These are phyloP conservation scores for Cyphomyrus discorhynchus DNA, from an alignment of 2,113 vertebrate genomes.

Conservation along the genomic window DNA sequence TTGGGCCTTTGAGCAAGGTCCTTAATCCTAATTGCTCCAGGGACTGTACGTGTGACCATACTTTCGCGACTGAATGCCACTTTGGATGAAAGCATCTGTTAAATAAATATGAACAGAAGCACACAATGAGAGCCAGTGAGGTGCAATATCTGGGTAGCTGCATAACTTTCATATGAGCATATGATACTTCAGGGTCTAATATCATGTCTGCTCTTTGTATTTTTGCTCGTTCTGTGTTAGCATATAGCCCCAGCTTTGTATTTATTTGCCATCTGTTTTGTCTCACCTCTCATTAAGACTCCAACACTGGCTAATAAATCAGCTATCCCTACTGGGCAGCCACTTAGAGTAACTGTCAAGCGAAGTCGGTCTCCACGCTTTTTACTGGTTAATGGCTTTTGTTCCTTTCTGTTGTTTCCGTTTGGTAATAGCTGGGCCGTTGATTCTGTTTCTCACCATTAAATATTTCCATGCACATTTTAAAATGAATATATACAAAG, in stretches of 20 bases:
- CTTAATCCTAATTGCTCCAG: background rate
- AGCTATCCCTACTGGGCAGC: background rate
- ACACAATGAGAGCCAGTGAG: background rate
- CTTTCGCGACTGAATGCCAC: background rate
- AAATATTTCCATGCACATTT: background rate
- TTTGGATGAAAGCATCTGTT: background rate
- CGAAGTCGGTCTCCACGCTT: background rate
- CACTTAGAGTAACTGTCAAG: background rate
- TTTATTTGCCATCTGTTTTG: background rate
- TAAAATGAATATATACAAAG: background rate
- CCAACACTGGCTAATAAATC: background rate
- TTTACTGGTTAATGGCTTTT: background rate
- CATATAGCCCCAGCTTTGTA: background rate
- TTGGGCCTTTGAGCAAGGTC: background rate
- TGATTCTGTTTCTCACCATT: background rate
- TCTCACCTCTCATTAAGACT: background rate
- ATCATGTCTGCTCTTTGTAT: background rate
- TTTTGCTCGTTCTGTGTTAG: background rate
- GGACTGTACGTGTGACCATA: background rate
- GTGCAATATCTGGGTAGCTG: background rate
- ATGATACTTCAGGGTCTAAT: background rate
- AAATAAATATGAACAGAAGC: background rate
- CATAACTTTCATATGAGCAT: background rate
- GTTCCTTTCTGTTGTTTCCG: background rate
- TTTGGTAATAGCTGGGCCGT: background rate